Percentiles rank a stretch among this genome's conserved stretches.
Conservation (phyloP, 2,888 invertebrate species). For the Octodonta nipae region DNA sequence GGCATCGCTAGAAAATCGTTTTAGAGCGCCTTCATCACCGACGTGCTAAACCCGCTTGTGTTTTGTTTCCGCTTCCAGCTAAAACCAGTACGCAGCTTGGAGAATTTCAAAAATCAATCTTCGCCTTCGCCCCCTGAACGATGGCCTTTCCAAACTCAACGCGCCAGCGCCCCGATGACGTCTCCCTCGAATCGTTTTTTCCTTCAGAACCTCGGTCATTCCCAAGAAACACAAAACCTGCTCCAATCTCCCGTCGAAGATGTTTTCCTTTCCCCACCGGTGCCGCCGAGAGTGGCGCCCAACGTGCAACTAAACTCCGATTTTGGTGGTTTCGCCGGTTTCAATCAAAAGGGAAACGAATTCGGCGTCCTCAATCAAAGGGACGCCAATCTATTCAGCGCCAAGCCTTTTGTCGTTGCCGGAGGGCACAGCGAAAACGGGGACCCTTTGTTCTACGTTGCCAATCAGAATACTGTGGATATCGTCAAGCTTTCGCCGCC, state of each 20-base stretch:
- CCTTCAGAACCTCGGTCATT: slow-evolving; percentile 14
- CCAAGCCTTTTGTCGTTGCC: slow-evolving; percentile 33
- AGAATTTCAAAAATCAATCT: slow-evolving; percentile 39
- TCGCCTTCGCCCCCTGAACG: slow-evolving; percentile 26
- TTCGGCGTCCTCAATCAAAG: no score
- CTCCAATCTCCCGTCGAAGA: slow-evolving; percentile 34
- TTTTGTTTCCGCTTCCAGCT: slow-evolving; percentile 35
- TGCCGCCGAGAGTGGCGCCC: slow-evolving; percentile 33
- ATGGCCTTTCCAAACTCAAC: slow-evolving; percentile 24
- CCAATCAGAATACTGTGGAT: slow-evolving; percentile 35
- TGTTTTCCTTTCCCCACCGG: slow-evolving; percentile 30
- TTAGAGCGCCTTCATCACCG: no score
- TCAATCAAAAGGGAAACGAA: no score
- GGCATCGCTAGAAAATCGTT: no score
- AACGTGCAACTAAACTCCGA: slow-evolving; percentile 9
- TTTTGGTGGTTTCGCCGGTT: no score
- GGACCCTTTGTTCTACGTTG: slow-evolving; percentile 35
- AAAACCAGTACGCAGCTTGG: slow-evolving; percentile 48
- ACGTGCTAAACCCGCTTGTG: no score
- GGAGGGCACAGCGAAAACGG: slow-evolving; percentile 36
- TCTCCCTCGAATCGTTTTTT: slow-evolving; percentile 24
- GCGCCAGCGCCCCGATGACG: slow-evolving; percentile 22
- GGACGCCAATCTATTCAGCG: neutral
- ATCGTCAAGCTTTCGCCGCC: slow-evolving; percentile 37
- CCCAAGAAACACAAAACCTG: slow-evolving; percentile 30